These are phyloP conservation scores for Lamproptera curius DNA, from an alignment of 2,888 invertebrate genomes.

Conservation along the genomic window DNA sequence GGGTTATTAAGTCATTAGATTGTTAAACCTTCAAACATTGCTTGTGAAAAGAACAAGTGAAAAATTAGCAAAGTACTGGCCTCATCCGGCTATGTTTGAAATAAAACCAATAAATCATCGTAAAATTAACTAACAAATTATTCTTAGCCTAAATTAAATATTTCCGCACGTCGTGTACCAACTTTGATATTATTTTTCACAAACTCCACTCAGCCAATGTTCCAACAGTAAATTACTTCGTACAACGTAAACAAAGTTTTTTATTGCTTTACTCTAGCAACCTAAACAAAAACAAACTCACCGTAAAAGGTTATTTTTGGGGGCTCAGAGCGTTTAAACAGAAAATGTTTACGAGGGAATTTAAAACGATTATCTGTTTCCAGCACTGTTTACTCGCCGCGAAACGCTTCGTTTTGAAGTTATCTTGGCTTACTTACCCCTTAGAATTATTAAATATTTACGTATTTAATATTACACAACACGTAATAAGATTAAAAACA, in stretches of 20 bases:
- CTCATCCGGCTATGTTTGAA: no score
- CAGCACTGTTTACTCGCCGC: background rate
- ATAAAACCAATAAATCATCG: no score
- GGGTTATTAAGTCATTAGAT: no score
- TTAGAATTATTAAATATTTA: no score
- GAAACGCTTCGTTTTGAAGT: no score
- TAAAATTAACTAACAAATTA: no score
- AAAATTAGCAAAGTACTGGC: no score
- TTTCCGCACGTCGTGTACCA: slow-evolving; percentile 14
- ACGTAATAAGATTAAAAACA: no score
- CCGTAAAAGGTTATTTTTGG: slow-evolving; percentile 14
- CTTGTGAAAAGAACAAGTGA: no score
- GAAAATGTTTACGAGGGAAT: slow-evolving; percentile 1
- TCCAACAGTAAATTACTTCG: slow-evolving; percentile 18
- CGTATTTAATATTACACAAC: no score
- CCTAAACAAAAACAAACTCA: slow-evolving; percentile 19
- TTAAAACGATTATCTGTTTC: background rate
- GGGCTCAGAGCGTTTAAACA: slow-evolving; percentile 6
- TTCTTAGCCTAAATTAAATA: slow-evolving; percentile 12
- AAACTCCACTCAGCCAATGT: slow-evolving; percentile 15
- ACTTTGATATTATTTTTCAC: slow-evolving; percentile 17
- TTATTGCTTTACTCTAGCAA: slow-evolving; percentile 19
- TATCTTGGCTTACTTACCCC: no score
- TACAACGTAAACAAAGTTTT: slow-evolving; percentile 18
- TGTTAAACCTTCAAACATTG: no score